phyloP scores from a whole-genome alignment of 1,140 invertebrate genomes.

The Caerostris extrusa region DNA sequence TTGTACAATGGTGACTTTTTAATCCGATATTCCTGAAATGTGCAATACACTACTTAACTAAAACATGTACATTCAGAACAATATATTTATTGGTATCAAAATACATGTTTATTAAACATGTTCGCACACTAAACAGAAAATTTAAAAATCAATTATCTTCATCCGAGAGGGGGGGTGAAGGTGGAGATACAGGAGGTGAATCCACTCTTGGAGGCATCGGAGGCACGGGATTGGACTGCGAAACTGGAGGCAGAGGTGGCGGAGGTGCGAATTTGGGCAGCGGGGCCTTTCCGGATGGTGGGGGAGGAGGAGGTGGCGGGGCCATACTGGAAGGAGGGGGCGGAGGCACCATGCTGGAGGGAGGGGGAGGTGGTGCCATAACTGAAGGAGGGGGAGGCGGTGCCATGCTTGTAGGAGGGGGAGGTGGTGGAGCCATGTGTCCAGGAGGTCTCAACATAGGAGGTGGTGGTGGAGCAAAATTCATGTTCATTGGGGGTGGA shows the following conservation, averaged over 20 bases:
- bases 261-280: not conserved
- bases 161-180: constrained; percentile 58
- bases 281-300: not conserved
- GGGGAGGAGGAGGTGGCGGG: not conserved
- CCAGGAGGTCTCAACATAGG: constrained; percentile 26
- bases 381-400: not conserved
- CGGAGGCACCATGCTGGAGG: not conserved
- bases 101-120: too few relatives aligned
- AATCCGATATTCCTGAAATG: too few relatives aligned
- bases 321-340: not conserved
- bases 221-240: not conserved
- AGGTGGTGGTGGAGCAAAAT: constrained; percentile 46
- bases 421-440: constrained; percentile 24
- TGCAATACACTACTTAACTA: too few relatives aligned
- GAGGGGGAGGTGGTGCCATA: not conserved
- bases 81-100: too few relatives aligned
- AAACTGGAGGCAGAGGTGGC: not conserved
- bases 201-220: constrained; percentile 26
- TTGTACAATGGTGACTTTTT: too few relatives aligned
- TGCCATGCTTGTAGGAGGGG: not conserved
- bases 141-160: not conserved
- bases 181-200: constrained; percentile 61
- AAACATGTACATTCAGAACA: too few relatives aligned
- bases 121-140: not conserved
- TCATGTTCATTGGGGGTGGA: constrained; percentile 80